Evolutionary conservation across 2,113 vertebrate species (phyloP).

Genomic region (Hippopotamus amphibius): DNA sequence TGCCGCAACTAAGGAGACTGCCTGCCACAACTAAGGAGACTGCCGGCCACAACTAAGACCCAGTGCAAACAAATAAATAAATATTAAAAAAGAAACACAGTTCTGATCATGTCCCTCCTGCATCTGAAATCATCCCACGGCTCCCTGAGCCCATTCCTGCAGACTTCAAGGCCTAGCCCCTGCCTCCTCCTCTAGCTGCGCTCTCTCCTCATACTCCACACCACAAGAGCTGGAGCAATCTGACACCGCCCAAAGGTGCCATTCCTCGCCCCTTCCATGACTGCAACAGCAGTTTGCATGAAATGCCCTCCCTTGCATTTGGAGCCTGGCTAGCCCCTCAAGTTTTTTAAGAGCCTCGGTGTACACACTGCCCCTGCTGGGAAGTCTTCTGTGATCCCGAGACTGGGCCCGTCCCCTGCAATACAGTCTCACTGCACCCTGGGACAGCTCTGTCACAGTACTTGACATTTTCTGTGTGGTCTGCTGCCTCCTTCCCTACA

Average conservation of each 20-base stretch:
- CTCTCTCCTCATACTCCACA: neutral
- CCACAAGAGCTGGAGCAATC: neutral
- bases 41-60: too few relatives aligned
- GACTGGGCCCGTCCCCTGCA: neutral
- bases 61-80: too few relatives aligned
- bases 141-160: neutral
- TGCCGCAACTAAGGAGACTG: too few relatives aligned
- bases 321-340: neutral
- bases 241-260: accelerated
- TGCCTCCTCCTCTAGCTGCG: neutral
- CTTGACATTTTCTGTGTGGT: neutral
- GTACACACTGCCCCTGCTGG: too few relatives aligned
- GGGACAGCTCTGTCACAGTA: neutral
- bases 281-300: neutral
- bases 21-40: too few relatives aligned
- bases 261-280: neutral
- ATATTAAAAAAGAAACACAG: neutral
- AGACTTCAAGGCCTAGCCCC: neutral
- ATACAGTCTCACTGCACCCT: too few relatives aligned
- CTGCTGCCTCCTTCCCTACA: neutral
- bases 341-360: neutral
- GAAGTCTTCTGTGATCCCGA: too few relatives aligned
- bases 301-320: neutral
- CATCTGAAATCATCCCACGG: neutral
- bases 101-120: neutral